These are phyloP conservation scores for Pipra filicauda DNA, from an alignment of 2,113 vertebrate genomes.

Conservation along the genomic window DNA sequence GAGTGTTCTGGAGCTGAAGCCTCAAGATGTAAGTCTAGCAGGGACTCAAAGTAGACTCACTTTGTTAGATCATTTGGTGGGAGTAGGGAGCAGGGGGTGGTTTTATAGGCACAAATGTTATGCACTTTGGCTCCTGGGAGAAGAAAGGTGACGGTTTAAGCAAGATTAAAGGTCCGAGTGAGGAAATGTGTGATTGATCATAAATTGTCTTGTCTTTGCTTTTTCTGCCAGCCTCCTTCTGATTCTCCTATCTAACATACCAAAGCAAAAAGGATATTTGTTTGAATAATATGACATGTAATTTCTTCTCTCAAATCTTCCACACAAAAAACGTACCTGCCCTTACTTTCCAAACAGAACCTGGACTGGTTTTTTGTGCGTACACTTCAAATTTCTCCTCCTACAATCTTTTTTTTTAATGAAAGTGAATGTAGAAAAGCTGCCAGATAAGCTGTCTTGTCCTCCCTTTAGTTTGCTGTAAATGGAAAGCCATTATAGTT, in stretches of 20 bases:
- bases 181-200: not conserved
- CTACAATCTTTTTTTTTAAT: not conserved
- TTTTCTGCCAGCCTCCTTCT: not conserved
- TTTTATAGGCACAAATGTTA: not conserved
- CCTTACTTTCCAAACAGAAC: not conserved
- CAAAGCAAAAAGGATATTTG: not conserved
- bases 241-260: not conserved
- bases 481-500: constrained; percentile 1
- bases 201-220: not conserved
- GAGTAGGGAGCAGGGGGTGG: not conserved
- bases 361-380: not conserved
- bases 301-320: not conserved
- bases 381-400: not conserved
- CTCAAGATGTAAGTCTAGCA: not conserved
- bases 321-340: not conserved
- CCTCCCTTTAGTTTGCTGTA: not conserved
- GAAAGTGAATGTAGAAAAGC: not conserved
- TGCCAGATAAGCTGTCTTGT: not conserved
- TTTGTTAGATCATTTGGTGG: not conserved
- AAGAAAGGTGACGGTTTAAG: not conserved
- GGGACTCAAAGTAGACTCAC: not conserved
- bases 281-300: not conserved
- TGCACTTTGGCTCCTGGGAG: not conserved
- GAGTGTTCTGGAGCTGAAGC: not conserved
- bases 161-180: accelerated